These are phyloP conservation scores for Limnothrissa miodon DNA, from an alignment of 2,113 vertebrate species.

Conservation along the genomic window DNA sequence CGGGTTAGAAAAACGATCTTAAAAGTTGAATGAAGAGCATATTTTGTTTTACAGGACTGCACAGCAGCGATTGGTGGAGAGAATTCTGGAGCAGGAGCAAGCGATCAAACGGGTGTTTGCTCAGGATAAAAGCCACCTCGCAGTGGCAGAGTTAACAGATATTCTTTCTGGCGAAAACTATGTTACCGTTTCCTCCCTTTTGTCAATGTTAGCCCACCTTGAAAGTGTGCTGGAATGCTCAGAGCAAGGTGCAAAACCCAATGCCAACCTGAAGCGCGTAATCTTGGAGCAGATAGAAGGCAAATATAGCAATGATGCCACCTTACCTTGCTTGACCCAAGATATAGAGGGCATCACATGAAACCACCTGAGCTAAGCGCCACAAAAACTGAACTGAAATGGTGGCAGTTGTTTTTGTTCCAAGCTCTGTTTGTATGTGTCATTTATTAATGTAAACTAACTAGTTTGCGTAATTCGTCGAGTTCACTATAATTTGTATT, in stretches of 20 bases:
- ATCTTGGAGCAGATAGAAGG: slow-evolving; percentile 16
- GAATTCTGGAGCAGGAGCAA: neutral
- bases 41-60: slow-evolving; percentile 60
- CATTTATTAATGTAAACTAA: too few relatives aligned
- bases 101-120: neutral
- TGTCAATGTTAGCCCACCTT: slow-evolving; percentile 8
- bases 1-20: too few relatives aligned
- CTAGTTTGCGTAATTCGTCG: too few relatives aligned
- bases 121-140: too few relatives aligned
- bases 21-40: too few relatives aligned
- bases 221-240: slow-evolving; percentile 20
- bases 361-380: neutral
- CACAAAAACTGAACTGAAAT: slow-evolving; percentile 5
- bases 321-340: slow-evolving; percentile 18
- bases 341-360: slow-evolving; percentile 24
- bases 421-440: too few relatives aligned
- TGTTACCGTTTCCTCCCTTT: slow-evolving; percentile 13
- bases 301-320: neutral
- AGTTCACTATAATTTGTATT: too few relatives aligned
- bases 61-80: slow-evolving; percentile 79
- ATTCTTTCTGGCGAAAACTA: neutral
- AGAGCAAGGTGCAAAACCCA: neutral
- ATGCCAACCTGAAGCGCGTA: slow-evolving; percentile 11
- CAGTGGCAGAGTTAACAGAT: too few relatives aligned
- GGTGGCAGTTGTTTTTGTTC: too few relatives aligned